These are phyloP conservation scores for Gallinago solitaria DNA, from an alignment of 2,797 vertebrate species.

Conservation along the genomic window DNA sequence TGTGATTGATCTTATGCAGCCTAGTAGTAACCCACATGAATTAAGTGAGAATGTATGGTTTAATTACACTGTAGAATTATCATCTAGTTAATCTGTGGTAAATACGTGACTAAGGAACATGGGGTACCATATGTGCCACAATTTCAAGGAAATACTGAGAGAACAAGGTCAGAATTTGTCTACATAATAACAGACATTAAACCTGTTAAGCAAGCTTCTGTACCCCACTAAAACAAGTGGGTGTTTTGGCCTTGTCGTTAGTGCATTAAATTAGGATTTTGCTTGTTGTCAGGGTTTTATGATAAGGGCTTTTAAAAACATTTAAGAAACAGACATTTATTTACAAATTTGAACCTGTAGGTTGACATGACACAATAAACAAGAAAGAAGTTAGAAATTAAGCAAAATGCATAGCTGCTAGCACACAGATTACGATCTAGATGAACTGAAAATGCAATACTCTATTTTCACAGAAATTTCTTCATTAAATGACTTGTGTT, in stretches of 20 bases:
- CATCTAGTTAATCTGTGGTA: background rate
- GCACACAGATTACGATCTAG: background rate
- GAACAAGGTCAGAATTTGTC: background rate
- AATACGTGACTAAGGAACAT: background rate
- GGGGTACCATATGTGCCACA: background rate
- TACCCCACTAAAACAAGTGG: background rate
- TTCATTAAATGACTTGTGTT: background rate
- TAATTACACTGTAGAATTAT: background rate
- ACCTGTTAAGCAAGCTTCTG: background rate
- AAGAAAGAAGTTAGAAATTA: background rate
- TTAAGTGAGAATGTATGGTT: background rate
- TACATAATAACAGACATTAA: background rate
- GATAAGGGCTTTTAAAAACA: background rate
- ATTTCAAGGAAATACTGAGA: background rate
- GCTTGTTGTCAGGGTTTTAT: background rate
- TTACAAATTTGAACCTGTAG: background rate
- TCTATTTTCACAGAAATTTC: background rate
- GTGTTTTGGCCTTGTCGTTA: background rate
- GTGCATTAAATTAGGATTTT: background rate
- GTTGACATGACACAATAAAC: background rate
- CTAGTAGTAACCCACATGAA: background rate
- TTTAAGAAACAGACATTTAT: background rate
- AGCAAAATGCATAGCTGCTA: background rate
- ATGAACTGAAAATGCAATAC: background rate
- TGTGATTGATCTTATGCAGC: background rate